Evolutionary conservation across 2,797 vertebrate species (phyloP).

Genomic region (Hippoglossus hippoglossus): DNA sequence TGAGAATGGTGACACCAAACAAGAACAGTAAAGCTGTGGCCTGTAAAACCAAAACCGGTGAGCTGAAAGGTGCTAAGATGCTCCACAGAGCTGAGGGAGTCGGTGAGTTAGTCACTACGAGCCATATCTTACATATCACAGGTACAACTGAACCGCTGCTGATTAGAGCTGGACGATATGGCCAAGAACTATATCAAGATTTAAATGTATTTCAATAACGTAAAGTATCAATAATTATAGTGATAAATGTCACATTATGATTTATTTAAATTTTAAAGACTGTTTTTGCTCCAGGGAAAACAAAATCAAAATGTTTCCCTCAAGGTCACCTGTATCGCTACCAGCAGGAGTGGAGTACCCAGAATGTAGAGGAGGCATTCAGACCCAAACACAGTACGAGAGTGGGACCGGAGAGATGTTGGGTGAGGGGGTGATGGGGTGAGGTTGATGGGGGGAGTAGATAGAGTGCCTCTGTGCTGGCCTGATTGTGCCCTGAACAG

Average conservation of each 20-base stretch:
- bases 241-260: too few relatives aligned
- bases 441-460: constrained; percentile 6
- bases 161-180: too few relatives aligned
- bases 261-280: too few relatives aligned
- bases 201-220: too few relatives aligned
- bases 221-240: too few relatives aligned
- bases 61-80: background rate
- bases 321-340: constrained; percentile 35
- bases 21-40: background rate
- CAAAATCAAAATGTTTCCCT: constrained; percentile 10
- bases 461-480: constrained; percentile 65
- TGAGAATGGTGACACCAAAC: background rate
- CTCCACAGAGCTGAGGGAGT: too few relatives aligned
- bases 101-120: too few relatives aligned
- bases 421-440: constrained; percentile 4
- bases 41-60: too few relatives aligned
- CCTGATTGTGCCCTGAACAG: constrained; percentile 73
- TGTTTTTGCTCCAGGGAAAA: constrained; percentile 17
- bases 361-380: constrained; percentile 20
- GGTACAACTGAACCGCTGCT: too few relatives aligned
- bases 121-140: too few relatives aligned
- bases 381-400: background rate
- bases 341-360: constrained; percentile 32
- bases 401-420: constrained; percentile 23
- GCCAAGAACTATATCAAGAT: too few relatives aligned